phyloP scores from a whole-genome alignment of 2,888 invertebrate species.

The Prenolepis imparis region DNA sequence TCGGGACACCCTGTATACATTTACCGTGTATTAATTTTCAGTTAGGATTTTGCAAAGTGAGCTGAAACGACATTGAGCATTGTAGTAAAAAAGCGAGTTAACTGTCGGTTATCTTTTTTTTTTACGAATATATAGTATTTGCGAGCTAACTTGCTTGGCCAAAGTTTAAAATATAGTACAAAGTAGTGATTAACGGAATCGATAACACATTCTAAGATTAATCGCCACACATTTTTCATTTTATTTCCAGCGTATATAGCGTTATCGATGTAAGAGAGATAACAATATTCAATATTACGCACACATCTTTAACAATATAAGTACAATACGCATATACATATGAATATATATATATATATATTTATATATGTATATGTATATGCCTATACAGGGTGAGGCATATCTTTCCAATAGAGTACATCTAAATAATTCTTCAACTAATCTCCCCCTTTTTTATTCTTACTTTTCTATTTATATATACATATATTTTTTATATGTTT shows the following conservation, averaged over 20 bases:
- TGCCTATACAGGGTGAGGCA: constrained; percentile 33
- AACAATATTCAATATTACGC: constrained; percentile 64
- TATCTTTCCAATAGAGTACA: constrained; percentile 17
- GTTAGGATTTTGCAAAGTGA: neutral
- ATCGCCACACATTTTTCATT: constrained; percentile 45
- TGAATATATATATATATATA: constrained; percentile 17
- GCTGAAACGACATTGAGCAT: neutral
- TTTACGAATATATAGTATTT: neutral
- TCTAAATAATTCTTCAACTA: constrained; percentile 1
- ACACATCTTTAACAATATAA: constrained; percentile 69
- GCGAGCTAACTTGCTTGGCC: neutral
- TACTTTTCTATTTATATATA: constrained; percentile 9
- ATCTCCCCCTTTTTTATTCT: neutral
- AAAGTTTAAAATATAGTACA: constrained; percentile 33
- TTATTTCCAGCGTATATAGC: constrained; percentile 64
- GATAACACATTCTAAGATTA: neutral
- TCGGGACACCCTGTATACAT: neutral
- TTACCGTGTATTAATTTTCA: neutral
- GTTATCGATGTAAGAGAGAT: constrained; percentile 66
- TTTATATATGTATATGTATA: constrained; percentile 7
- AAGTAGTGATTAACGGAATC: constrained; percentile 22
- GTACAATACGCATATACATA: constrained; percentile 65
- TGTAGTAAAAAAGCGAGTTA: neutral
- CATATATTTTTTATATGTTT: constrained; percentile 9
- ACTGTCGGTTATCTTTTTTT: neutral